phyloP scores from a whole-genome alignment of 2,797 vertebrate genomes.

The Odontamblyopus rebecca region DNA sequence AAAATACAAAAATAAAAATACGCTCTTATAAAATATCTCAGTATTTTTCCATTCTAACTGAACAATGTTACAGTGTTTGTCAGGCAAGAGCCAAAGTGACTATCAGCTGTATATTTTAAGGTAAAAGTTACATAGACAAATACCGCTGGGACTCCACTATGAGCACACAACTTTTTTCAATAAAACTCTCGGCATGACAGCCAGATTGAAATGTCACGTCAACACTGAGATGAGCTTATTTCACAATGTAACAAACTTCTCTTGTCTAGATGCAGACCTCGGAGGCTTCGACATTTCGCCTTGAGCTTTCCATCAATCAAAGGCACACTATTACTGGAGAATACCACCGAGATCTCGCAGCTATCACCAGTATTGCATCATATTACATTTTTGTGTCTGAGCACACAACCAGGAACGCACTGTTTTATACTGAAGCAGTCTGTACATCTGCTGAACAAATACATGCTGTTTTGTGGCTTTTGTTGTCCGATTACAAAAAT shows the following conservation, averaged over 20 bases:
- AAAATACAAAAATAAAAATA: neutral
- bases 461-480: constrained; percentile 36
- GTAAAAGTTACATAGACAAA: constrained; percentile 28
- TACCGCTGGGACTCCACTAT: constrained; percentile 33
- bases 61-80: neutral
- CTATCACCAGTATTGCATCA: constrained; percentile 55
- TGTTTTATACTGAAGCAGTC: constrained; percentile 31
- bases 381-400: constrained; percentile 49
- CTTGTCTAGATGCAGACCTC: constrained; percentile 53
- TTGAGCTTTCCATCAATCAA: constrained; percentile 65
- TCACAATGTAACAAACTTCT: constrained; percentile 53
- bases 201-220: constrained; percentile 63
- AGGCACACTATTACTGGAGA: constrained; percentile 46
- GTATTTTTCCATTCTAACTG: neutral
- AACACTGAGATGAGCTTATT: constrained; percentile 54
- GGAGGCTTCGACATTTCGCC: constrained; percentile 54
- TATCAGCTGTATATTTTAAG: constrained; percentile 8
- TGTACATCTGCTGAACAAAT: constrained; percentile 32
- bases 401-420: constrained; percentile 31
- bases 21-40: neutral
- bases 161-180: constrained; percentile 35
- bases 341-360: constrained; percentile 44
- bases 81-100: neutral
- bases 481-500: constrained; percentile 36
- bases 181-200: constrained; percentile 24